Base-by-base conservation (phyloP, 2,797 vertebrate genomes). In the Girardinus metallicus region DNA sequence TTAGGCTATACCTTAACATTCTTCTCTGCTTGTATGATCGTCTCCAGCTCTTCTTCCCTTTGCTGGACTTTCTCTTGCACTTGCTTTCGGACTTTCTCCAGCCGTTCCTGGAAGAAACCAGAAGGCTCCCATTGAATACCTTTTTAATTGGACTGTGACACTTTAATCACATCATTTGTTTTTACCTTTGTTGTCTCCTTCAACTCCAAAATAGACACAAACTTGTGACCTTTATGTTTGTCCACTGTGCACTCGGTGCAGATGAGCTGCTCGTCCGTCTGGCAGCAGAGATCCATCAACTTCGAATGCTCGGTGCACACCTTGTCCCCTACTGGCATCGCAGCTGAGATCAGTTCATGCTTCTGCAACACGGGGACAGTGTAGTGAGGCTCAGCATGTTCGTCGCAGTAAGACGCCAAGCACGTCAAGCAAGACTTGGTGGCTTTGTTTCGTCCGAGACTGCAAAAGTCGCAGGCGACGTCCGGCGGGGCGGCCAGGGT, bases 241-340 rank as follows among this genome's bases (percentile, higher is more conserved):
- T 73, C 77, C 26, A 81, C 23, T 3, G 26, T 34, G 47, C 84
- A 85, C 66, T 85, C 34, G 26, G 39, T 80, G 57, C 86, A 87
- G 18, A 87, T 74, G 2, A 80, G 77, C 64, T 73, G 53, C 0
- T 77, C 3, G 1, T 88, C 87, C 26, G 23, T 77, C 64, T 4
- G 2, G 16, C 87, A 88, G 83, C 81, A 88, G 0, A 85, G n/a
- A 78, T 88, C 83, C 81, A 74, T 76, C 73, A 80, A 66, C 75
- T 76, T 80, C 44, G 46, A 74, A 83, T 86, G 85, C 62, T 41
- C 78, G 0, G 9, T 23, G 2, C 83, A 89, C 75, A 85, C 77
- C 75, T 82, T 85, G 1, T 82, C 55, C 77, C 76, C 66, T 34
- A 88, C 36, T 1, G 81, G 36, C 44, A 74, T 3, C 1, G 51